These are phyloP conservation scores for Sapajus apella DNA, from an alignment of 2,113 vertebrate species.

Conservation along the genomic window DNA sequence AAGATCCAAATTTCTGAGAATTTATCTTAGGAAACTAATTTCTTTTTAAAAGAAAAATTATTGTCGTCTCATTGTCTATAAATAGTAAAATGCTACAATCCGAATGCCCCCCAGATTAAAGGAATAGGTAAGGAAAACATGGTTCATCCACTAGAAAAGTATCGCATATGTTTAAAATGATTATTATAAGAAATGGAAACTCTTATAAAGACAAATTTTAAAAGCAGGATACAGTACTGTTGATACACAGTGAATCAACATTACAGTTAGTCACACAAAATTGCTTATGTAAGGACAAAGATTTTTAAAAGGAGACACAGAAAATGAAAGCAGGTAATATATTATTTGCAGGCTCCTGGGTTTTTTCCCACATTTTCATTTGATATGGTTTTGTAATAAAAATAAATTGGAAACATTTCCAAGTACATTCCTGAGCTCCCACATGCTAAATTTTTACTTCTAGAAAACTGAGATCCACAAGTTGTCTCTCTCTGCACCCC, in stretches of 20 bases:
- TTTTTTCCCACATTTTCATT: constrained; percentile 8
- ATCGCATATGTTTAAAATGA: background rate
- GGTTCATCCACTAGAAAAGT: background rate
- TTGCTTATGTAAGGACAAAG: background rate
- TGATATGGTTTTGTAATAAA: constrained; percentile 51
- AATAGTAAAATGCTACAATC: background rate
- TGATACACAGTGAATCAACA: background rate
- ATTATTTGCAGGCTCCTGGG: background rate
- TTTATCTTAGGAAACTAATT: constrained; percentile 9
- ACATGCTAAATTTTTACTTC: background rate
- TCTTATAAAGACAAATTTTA: background rate
- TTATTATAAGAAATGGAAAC: background rate
- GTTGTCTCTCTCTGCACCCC: background rate
- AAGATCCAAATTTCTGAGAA: background rate
- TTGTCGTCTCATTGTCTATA: background rate
- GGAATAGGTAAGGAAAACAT: background rate
- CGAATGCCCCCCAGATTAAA: background rate
- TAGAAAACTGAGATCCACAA: background rate
- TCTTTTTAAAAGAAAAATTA: background rate
- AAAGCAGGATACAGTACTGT: background rate
- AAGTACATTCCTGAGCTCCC: constrained; percentile 39
- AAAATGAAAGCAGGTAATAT: background rate
- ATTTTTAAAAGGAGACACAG: background rate
- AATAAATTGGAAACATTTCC: constrained; percentile 56
- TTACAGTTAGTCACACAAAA: background rate